Evolutionary conservation across 2,797 vertebrate genomes (phyloP), one percentile per base, ranked within the genome.

Genomic region (Ambastaia sidthimunki): DNA sequence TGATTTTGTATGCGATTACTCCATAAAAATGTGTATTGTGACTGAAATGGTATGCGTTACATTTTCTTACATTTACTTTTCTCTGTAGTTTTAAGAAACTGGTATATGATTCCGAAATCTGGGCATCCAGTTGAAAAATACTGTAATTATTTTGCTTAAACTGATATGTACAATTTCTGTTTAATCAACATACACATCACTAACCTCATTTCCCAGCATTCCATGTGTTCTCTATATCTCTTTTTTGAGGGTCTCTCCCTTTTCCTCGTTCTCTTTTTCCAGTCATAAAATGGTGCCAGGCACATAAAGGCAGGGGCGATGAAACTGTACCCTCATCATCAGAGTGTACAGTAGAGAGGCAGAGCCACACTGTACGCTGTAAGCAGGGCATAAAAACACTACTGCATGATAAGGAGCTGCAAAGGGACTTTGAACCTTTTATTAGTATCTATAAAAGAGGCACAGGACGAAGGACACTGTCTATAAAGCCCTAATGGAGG

Each of bases 161-260:
- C 85, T 89, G 85, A 89, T 89, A 89, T 91, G 88, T 91, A 89
- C 89, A 92, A 90, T 91, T 90, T 88, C 88, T 18, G 1, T 52
- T 13, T 57, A 62, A 48, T 28, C 3, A 60, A 28, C 23, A 28
- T 23, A 57, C 41, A 44, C 13, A 31, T 37, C 16, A 55, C 54
- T 63, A 73, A 31, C 28, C 44, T 68, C 54, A 57, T 77, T 28
- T 54, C 44, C 16, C 34, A 19, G 48, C 21, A 73, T 25, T 23
- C 69, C 52, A 16, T 37, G 10, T 52, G 12, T 12, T 11, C 66
- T 63, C 60, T 85, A 50, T 13, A 63, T 82, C 60, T 78, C 13
- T 80, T 31, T 66, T 78, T 76, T 70, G 28, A 69, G 52, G 2
- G 23, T 47, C 37, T 52, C 44, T 52, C 41, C 87, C 80, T 83